phyloP scores from a whole-genome alignment of 1,140 invertebrate genomes.

The Drosophila elegans region DNA sequence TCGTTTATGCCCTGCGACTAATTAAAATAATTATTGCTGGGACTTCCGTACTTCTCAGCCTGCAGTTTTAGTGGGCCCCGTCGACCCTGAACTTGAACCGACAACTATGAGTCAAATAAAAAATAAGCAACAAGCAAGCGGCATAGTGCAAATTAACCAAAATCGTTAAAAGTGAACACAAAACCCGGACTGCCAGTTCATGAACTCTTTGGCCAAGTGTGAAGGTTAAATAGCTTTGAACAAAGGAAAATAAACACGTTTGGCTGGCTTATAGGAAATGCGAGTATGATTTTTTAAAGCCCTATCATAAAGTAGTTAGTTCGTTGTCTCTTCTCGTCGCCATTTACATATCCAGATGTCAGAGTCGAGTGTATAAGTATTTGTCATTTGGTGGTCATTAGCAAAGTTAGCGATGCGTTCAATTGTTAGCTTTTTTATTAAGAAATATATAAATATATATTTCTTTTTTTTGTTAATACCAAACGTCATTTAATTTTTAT shows the following conservation, averaged over 20 bases:
- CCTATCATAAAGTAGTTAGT: conserved; percentile 12
- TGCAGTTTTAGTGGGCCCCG: conserved; percentile 50
- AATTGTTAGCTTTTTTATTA: not conserved
- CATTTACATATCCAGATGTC: conserved; percentile 31
- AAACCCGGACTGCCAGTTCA: conserved; percentile 55
- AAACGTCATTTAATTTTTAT: too few relatives aligned
- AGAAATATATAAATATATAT: not conserved
- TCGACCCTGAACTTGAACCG: conserved; percentile 76
- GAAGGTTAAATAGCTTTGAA: conserved; percentile 63
- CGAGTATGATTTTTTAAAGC: conserved; percentile 25
- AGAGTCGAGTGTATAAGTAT: too few relatives aligned
- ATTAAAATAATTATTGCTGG: conserved; percentile 55
- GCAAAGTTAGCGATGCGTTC: not conserved
- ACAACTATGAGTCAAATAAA: conserved; percentile 21
- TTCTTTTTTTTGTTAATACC: too few relatives aligned
- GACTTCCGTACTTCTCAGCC: conserved; percentile 35
- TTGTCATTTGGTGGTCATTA: too few relatives aligned
- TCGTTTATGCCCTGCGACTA: conserved; percentile 25
- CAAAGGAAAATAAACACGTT: conserved; percentile 51
- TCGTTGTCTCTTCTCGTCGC: conserved; percentile 11
- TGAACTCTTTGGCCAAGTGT: conserved; percentile 78
- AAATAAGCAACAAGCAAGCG: conserved; percentile 1
- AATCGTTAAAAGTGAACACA: conserved; percentile 63
- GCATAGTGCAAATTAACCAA: conserved; percentile 25
- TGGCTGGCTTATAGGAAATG: conserved; percentile 39